phyloP scores from a whole-genome alignment of 2,797 vertebrate genomes.

The Limosa lapponica region DNA sequence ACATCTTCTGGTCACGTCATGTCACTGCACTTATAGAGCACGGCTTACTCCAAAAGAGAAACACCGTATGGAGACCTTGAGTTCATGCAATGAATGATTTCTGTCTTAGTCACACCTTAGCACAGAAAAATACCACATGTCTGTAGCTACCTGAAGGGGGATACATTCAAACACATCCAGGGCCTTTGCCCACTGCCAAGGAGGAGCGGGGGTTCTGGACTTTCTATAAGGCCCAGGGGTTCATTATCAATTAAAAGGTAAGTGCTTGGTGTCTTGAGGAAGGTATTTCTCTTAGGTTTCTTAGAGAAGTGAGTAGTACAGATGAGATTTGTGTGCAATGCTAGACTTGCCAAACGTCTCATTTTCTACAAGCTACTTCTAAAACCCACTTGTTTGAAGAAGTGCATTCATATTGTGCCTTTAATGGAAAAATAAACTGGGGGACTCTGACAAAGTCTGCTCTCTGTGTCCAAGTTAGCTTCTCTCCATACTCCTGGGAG shows the following conservation, averaged over 20 bases:
- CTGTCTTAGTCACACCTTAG: conserved; percentile 77
- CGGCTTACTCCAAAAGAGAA: background rate
- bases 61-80: background rate
- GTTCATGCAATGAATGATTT: background rate
- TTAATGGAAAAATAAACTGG: background rate
- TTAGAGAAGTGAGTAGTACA: background rate
- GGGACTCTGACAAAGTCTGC: background rate
- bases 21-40: background rate
- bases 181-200: conserved; percentile 74
- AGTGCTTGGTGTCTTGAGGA: background rate
- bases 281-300: background rate
- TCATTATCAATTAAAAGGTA: conserved; percentile 86
- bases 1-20: background rate
- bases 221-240: conserved; percentile 89
- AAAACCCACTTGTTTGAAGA: background rate
- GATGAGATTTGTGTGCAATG: background rate
- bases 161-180: conserved; percentile 85
- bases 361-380: background rate
- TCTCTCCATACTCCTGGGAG: background rate
- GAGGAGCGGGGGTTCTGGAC: conserved; percentile 84
- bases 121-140: conserved; percentile 82
- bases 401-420: too few relatives aligned
- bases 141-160: conserved; percentile 85
- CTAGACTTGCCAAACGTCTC: background rate
- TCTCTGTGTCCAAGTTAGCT: background rate